Evolutionary conservation across 2,888 invertebrate genomes (phyloP).

Genomic region (Oscheius myriophilus): DNA sequence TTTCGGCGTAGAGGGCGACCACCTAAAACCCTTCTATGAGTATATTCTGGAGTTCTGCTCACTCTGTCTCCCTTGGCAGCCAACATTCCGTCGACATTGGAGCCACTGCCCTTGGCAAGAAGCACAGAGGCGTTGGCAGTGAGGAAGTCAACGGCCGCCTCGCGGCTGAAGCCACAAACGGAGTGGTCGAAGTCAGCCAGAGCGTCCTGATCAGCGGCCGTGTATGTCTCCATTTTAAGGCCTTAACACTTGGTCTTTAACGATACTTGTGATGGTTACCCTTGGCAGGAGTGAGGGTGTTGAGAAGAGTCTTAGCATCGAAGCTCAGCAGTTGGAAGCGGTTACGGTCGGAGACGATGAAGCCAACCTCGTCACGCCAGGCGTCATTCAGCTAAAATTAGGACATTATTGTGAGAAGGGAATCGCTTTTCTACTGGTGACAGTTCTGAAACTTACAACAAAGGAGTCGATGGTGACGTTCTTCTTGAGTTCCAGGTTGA

Average conservation of each 20-base stretch:
- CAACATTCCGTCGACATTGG: slow-evolving; percentile 41
- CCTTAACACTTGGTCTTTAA: slow-evolving; percentile 27
- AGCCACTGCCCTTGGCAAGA: slow-evolving; percentile 38
- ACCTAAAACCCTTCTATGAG: slow-evolving; percentile 32
- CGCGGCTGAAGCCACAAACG: slow-evolving; percentile 55
- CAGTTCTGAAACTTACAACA: slow-evolving; percentile 55
- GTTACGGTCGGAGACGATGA: slow-evolving; percentile 66
- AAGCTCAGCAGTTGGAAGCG: slow-evolving; percentile 58
- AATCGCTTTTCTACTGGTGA: too few relatives aligned
- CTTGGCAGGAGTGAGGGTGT: slow-evolving; percentile 37
- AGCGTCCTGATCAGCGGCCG: slow-evolving; percentile 47
- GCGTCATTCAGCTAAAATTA: slow-evolving; percentile 40
- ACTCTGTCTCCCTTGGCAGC: slow-evolving; percentile 38
- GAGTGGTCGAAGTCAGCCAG: slow-evolving; percentile 60
- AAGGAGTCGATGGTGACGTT: slow-evolving; percentile 69
- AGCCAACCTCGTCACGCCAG: slow-evolving; percentile 67
- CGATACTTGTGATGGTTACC: slow-evolving; percentile 1
- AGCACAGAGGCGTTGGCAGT: slow-evolving; percentile 36
- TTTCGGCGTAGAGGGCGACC: slow-evolving; percentile 62
- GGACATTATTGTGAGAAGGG: neutral
- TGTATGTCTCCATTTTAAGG: slow-evolving; percentile 40
- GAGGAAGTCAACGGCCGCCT: slow-evolving; percentile 37
- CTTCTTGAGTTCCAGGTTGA: slow-evolving; percentile 68
- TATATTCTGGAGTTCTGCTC: neutral
- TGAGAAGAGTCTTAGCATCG: slow-evolving; percentile 40